A percentile compares a stretch with the other conserved stretches of the same genome.
phyloP scores from a whole-genome alignment of 2,797 vertebrate genomes.

The Hydrophis major region DNA sequence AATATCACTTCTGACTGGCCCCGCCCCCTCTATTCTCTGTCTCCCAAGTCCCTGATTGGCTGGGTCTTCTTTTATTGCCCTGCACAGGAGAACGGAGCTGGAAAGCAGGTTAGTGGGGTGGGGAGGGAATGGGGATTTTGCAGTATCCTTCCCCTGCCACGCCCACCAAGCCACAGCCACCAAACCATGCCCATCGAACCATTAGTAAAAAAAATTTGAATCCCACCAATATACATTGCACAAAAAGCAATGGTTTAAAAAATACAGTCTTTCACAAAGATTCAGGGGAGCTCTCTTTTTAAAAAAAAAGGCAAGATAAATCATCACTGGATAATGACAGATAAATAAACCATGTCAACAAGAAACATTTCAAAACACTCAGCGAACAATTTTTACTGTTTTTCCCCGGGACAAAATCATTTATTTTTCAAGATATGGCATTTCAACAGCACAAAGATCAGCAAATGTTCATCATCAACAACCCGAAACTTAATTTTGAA shows the following conservation, averaged over 20 bases:
- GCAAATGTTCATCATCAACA: background rate
- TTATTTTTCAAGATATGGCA: background rate
- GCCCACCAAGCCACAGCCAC: no score
- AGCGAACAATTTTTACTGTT: constrained; percentile 18
- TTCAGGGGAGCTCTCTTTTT: constrained; percentile 34
- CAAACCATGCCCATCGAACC: no score
- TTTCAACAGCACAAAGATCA: constrained; percentile 15
- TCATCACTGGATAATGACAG: constrained; percentile 41
- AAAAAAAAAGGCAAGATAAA: constrained; percentile 17
- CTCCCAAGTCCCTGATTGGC: no score
- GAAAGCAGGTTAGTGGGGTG: no score
- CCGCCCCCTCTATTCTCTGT: no score
- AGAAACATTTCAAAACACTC: constrained; percentile 34
- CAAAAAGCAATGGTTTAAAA: background rate
- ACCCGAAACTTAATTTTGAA: background rate
- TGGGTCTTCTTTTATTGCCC: no score
- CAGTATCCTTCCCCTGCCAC: no score
- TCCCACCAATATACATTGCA: background rate
- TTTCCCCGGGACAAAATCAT: background rate
- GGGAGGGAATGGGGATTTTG: no score
- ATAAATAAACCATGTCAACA: constrained; percentile 53
- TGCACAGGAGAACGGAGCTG: no score
- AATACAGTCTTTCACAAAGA: constrained; percentile 40
- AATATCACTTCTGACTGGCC: no score
- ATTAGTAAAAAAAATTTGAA: no score